Evolutionary conservation across 2,888 invertebrate species (phyloP).

Genomic region (Monopis laevigella): DNA sequence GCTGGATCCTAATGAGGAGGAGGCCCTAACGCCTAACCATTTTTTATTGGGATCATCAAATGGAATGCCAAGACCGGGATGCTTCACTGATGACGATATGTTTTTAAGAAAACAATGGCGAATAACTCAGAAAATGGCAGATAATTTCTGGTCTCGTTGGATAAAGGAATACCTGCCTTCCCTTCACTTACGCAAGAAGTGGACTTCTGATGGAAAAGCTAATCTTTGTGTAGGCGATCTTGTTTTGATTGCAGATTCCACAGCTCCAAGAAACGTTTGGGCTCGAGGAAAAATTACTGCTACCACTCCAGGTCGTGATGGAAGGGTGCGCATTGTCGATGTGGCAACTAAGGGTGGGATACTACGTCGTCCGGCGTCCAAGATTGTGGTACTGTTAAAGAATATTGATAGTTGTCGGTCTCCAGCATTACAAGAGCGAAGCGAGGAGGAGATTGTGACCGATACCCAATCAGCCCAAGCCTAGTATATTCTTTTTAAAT

Average conservation of each 20-base stretch:
- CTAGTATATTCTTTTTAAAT: no score
- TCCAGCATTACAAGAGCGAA: no score
- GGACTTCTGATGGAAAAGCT: no score
- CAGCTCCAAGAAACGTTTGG: not conserved
- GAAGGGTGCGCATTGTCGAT: not conserved
- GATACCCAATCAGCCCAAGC: no score
- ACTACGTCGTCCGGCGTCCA: not conserved
- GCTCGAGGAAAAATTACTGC: not conserved
- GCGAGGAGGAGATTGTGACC: no score
- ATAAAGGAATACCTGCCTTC: conserved; percentile 16
- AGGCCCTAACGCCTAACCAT: conserved; percentile 25
- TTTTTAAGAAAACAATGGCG: conserved; percentile 16
- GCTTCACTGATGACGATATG: conserved; percentile 14
- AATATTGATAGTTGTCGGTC: no score
- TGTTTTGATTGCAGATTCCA: conserved; percentile 1
- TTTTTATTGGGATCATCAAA: conserved; percentile 21
- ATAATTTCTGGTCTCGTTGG: conserved; percentile 18
- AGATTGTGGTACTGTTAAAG: no score
- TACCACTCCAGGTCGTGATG: not conserved
- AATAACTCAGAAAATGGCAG: conserved; percentile 14
- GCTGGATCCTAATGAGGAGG: conserved; percentile 19
- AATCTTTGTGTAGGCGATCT: no score
- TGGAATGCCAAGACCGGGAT: conserved; percentile 12
- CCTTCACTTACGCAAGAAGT: no score
- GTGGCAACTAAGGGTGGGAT: not conserved